Base-by-base conservation (phyloP, 2,113 vertebrate species). In the Origma solitaria region DNA sequence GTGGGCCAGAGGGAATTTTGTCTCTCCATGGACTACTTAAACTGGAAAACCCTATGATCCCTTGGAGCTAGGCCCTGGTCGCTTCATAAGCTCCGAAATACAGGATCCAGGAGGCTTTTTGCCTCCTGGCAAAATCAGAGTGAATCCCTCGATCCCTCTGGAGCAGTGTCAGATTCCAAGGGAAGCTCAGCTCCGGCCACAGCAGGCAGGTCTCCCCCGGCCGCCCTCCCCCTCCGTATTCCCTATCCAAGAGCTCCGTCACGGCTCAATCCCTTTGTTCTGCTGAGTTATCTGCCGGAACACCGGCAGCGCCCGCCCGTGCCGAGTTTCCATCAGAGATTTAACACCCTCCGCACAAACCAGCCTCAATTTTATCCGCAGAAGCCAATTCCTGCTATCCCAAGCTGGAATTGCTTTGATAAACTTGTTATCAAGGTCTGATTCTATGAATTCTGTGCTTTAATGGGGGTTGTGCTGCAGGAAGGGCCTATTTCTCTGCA, bases 201-300 rank as follows among this genome's bases (percentile, higher is more conserved):
- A 47, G 44, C 44, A 19, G 44, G 44, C 22, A 66, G 64, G 44
- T 15, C 64, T 45, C 44, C 44, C 44, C 65, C 18, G 12, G n/a
- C 27, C 37, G 28, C 35, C 10, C 16, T 38, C 22, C 73, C 66
- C 57, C 45, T 22, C 51, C 23, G 33, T 33, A 42, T 21, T 16
- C 25, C 5, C 0, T 11, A 7, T 50, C 16, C 68, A 53, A 44
- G 69, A 6, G 53, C 69, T 30, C 35, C 0, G 40, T 54, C 79
- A 61, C 30, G 25, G 70, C 87, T 76, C 87, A 10, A 86, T 95
- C 66, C 72, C 88, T 44, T 87, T 93, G 94, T 91, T 90, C 33
- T 96, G 82, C 91, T 44, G 56, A 23, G 82, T 92, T 92, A 61
- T 51, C 35, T 27, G 5, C 91, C 47, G 68, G 91, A 79, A 68